Conservation (phyloP, 2,797 vertebrate species). For the Gambelia wislizenii region DNA sequence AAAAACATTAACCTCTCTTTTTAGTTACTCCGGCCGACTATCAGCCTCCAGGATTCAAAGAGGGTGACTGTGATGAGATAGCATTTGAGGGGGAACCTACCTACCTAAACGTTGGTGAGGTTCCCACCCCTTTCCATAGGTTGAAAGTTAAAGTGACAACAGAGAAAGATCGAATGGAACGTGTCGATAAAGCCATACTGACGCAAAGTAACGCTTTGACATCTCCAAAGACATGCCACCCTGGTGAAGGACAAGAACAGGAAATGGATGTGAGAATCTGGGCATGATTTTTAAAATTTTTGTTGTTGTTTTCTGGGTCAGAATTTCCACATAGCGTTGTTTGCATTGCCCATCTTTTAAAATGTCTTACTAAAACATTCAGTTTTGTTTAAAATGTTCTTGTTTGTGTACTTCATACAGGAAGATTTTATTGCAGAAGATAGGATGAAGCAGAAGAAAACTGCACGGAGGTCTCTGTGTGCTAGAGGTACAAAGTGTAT, state of each 20-base stretch:
- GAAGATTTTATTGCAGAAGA: constrained; percentile 63
- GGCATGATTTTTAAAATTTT: background rate
- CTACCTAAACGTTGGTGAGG: constrained; percentile 89
- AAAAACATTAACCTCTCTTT: constrained; percentile 22
- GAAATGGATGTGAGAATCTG: constrained; percentile 62
- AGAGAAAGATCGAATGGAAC: constrained; percentile 88
- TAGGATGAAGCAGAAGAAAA: constrained; percentile 50
- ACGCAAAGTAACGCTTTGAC: constrained; percentile 44
- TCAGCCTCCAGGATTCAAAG: constrained; percentile 94
- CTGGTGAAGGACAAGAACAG: constrained; percentile 51
- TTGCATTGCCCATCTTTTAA: background rate
- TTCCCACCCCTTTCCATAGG: constrained; percentile 90
- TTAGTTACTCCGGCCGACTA: constrained; percentile 93
- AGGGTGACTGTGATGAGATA: constrained; percentile 80
- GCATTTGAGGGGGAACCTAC: constrained; percentile 88
- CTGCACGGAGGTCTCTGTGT: constrained; percentile 36
- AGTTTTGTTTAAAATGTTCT: background rate
- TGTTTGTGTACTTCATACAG: constrained; percentile 64
- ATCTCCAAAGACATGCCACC: constrained; percentile 49
- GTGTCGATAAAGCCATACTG: constrained; percentile 67
- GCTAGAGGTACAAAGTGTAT: constrained; percentile 68
- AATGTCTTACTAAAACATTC: background rate
- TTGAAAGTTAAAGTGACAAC: constrained; percentile 91
- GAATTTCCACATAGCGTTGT: background rate
- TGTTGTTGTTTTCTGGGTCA: background rate